Conservation (phyloP, 2,888 invertebrate species). For the Ophioninae sp. region DNA sequence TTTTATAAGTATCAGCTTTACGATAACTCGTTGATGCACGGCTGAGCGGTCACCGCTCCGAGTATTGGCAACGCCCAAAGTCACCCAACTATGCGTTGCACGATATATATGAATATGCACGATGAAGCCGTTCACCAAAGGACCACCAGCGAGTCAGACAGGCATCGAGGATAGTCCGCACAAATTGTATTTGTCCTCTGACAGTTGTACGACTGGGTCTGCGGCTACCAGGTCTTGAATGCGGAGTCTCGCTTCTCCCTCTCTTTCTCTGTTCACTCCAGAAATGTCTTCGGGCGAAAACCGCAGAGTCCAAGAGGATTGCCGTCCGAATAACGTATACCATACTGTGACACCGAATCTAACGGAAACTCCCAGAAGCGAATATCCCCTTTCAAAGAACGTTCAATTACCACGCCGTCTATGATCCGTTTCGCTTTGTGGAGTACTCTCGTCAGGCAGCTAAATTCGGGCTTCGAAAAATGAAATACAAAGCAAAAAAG, state of each 20-base stretch:
- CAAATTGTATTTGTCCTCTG: slow-evolving; percentile 31
- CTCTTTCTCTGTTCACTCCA: slow-evolving; percentile 44
- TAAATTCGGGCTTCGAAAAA: background rate
- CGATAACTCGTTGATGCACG: too few relatives aligned
- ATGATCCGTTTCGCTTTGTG: background rate
- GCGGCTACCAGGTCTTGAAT: slow-evolving; percentile 9
- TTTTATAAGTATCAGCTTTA: too few relatives aligned
- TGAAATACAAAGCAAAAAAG: background rate
- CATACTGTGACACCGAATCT: slow-evolving; percentile 43
- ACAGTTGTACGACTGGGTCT: background rate
- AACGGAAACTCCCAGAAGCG: slow-evolving; percentile 29
- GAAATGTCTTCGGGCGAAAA: slow-evolving; percentile 43
- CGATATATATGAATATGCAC: too few relatives aligned
- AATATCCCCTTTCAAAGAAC: slow-evolving; percentile 27
- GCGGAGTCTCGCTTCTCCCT: slow-evolving; percentile 9
- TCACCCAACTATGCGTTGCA: too few relatives aligned
- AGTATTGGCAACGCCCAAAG: too few relatives aligned
- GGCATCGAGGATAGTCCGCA: slow-evolving; percentile 11
- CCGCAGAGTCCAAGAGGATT: slow-evolving; percentile 31
- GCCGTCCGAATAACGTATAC: background rate
- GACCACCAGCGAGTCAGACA: slow-evolving; percentile 16
- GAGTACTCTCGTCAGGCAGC: background rate
- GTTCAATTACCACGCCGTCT: slow-evolving; percentile 46
- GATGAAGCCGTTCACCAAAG: background rate
- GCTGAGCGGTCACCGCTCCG: too few relatives aligned